Conservation (phyloP, 2,797 vertebrate genomes). For the Parauchenoglanis punctatus region DNA sequence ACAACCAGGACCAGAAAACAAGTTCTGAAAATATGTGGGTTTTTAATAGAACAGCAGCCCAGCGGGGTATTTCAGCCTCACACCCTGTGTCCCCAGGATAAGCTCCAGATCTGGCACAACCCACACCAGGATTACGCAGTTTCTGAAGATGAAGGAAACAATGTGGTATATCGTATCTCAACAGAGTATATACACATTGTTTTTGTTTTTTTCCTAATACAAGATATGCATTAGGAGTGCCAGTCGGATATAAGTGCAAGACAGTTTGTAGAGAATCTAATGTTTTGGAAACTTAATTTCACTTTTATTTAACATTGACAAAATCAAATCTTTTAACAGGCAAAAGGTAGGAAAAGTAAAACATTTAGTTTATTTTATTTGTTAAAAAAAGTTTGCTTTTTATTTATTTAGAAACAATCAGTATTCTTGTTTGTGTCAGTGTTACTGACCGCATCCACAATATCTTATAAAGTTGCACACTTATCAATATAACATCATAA, state of each 20-base stretch:
- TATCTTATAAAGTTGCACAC: neutral
- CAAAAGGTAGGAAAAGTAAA: neutral
- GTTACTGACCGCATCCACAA: neutral
- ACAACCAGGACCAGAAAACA: too few species aligned
- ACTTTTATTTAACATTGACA: neutral
- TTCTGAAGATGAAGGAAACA: neutral
- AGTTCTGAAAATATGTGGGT: too few species aligned
- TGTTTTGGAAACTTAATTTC: neutral
- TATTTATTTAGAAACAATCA: too few species aligned
- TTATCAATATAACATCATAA: too few species aligned
- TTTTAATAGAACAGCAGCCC: too few species aligned
- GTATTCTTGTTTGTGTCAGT: too few species aligned
- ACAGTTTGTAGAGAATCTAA: neutral
- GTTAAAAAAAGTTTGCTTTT: neutral
- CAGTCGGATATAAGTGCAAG: neutral
- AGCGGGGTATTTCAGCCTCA: too few species aligned
- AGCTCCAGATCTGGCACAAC: neutral
- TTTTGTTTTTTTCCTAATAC: neutral
- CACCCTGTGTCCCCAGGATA: too few species aligned
- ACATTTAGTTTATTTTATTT: neutral
- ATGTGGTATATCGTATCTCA: too few species aligned
- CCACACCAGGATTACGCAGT: neutral
- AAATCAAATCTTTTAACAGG: neutral
- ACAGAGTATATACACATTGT: neutral
- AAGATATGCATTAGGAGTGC: neutral